Conservation (phyloP, 2,797 vertebrate genomes). For the Poecile montanus region DNA sequence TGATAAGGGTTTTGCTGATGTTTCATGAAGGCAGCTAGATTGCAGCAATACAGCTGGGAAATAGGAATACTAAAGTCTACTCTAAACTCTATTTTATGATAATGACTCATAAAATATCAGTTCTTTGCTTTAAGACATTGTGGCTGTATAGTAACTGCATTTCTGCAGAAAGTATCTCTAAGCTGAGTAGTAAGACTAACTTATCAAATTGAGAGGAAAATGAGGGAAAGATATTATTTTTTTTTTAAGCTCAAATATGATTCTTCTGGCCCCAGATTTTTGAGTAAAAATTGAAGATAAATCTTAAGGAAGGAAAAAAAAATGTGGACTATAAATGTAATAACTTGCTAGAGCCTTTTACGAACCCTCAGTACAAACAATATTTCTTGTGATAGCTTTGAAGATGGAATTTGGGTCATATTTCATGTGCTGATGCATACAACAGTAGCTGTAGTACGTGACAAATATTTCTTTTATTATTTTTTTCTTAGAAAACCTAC, state of each 20-base stretch:
- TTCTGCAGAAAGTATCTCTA: neutral
- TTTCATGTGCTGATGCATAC: neutral
- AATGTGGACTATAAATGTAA: neutral
- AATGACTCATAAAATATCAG: slow-evolving; percentile 14
- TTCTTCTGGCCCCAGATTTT: neutral
- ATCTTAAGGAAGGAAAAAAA: neutral
- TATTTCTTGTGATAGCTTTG: slow-evolving; percentile 17
- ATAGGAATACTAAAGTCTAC: slow-evolving; percentile 19
- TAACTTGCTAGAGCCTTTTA: slow-evolving; percentile 8
- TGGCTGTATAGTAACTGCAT: neutral
- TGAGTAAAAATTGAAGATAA: neutral
- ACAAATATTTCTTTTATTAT: neutral
- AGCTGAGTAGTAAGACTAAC: neutral
- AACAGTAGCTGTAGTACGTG: neutral
- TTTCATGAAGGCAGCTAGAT: slow-evolving; percentile 11
- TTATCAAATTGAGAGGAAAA: neutral
- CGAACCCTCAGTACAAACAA: neutral
- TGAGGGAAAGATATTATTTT: neutral
- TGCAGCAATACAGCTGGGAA: slow-evolving; percentile 26
- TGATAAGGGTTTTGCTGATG: neutral
- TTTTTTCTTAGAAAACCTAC: neutral
- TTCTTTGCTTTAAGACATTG: neutral
- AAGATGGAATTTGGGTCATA: neutral
- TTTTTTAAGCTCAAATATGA: neutral
- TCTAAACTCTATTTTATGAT: slow-evolving; percentile 17